phyloP scores from a whole-genome alignment of 2,797 vertebrate species.

The Semotilus atromaculatus region DNA sequence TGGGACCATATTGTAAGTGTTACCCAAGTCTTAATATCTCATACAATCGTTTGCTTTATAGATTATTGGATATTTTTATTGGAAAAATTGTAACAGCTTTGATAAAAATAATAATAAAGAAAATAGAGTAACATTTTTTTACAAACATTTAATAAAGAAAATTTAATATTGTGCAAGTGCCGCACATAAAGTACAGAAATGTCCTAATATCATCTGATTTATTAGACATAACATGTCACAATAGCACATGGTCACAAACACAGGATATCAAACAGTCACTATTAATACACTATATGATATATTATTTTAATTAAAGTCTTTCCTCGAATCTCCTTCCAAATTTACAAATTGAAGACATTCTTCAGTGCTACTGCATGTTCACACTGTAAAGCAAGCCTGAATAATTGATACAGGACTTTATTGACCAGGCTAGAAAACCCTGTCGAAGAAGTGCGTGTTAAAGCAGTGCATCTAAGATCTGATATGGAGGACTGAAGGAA shows the following conservation, averaged over 20 bases:
- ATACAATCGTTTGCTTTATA: background rate
- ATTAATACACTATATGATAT: background rate
- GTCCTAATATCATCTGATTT: background rate
- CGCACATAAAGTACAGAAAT: background rate
- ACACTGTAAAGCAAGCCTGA: slow-evolving; percentile 17
- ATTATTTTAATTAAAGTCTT: background rate
- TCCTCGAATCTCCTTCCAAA: background rate
- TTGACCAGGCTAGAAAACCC: slow-evolving; percentile 14
- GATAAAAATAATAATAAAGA: background rate
- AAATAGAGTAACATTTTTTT: too few species aligned
- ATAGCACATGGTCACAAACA: background rate
- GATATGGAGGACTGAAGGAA: slow-evolving; percentile 8
- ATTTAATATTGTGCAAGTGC: background rate
- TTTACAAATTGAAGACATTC: background rate
- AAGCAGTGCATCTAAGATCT: background rate
- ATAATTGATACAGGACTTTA: slow-evolving; percentile 22
- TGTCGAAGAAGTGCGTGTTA: background rate
- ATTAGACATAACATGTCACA: background rate
- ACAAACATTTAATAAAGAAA: background rate
- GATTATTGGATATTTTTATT: background rate
- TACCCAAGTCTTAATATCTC: background rate
- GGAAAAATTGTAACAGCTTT: background rate
- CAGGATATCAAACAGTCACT: background rate
- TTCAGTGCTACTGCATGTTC: slow-evolving; percentile 12
- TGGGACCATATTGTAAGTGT: background rate